Evolutionary conservation across 64 coral and sea anemone species (phyloP), one percentile per base, ranked within the genome.

Genomic region (Stylophora pistillata): DNA sequence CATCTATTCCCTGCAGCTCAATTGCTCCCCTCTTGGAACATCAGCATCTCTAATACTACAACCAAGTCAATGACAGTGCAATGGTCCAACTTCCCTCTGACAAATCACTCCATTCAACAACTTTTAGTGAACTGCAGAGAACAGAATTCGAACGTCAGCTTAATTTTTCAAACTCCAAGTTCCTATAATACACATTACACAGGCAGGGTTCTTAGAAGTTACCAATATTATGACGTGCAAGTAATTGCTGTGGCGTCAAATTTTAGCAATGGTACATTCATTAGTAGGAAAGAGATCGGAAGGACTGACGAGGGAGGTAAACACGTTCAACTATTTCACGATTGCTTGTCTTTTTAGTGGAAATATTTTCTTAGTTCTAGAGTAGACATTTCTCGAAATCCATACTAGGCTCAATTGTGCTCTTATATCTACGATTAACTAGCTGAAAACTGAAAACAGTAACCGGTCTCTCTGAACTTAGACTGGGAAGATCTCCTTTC

Each of bases 281-380:
- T 53, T 9, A 78, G 12, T 56, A 21, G 26, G 28, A 53, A 9
- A 13, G n/a, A 23, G 56, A 14, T 21, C 14, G n/a, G 21, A 56
- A 78, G 53, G 54, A 78, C 76, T 3, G 25, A 78, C 1, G 76
- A 78, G 56, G 76, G 76, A 78, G 76, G 76, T 78, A 78, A 78
- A 30, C 0, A 4, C 37, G 7, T 47, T 47, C 37, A 0, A 47
- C 7, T 47, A 3, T 47, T 57, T n/a, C 53, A 56, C 25, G 37
- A 7, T 47, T 47, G 37, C 37, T 47, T 47, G 7, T 47, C 37
- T 47, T 47, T 7, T 47, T 47, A 4, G 37, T 47, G 37, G 7
- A 47, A 47, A 47, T 47, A 47, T 4, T 47, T 47, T n/a, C n/a
- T n/a, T n/a, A n/a, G n/a, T n/a, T n/a, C n/a, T n/a, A n/a, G n/a